Conservation (phyloP, 2,888 invertebrate genomes). For the Drosophila fulvimacula region DNA sequence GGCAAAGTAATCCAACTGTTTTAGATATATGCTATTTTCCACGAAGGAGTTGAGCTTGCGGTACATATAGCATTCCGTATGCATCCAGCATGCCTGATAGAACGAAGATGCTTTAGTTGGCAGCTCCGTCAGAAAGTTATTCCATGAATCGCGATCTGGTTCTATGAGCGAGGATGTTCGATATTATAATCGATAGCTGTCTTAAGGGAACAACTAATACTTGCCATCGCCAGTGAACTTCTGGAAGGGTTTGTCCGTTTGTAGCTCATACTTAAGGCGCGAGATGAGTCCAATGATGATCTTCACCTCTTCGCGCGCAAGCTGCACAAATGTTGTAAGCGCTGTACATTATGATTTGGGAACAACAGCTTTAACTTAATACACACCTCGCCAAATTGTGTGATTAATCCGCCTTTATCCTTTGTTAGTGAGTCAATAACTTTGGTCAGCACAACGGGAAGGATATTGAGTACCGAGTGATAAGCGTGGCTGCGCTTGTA, state of each 20-base stretch:
- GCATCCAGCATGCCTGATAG: conserved; percentile 94
- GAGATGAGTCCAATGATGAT: conserved; percentile 90
- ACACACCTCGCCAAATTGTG: conserved; percentile 88
- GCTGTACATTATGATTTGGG: conserved; percentile 26
- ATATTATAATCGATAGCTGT: neutral
- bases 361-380: conserved; percentile 12
- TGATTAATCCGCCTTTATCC: conserved; percentile 88
- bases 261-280: conserved; percentile 94
- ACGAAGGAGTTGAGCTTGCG: conserved; percentile 89
- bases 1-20: conserved; percentile 91
- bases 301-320: conserved; percentile 89
- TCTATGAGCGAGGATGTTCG: conserved; percentile 52
- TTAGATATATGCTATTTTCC: conserved; percentile 86
- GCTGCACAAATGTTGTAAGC: conserved; percentile 85
- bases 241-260: conserved; percentile 93
- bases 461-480: conserved; percentile 91
- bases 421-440: conserved; percentile 92
- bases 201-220: neutral
- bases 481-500: conserved; percentile 92
- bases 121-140: conserved; percentile 86
- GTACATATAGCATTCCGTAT: conserved; percentile 96
- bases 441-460: conserved; percentile 95
- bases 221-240: conserved; percentile 84
- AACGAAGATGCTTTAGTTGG: conserved; percentile 84
- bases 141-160: conserved; percentile 78